Percentiles rank a stretch among this genome's conserved stretches.
Evolutionary conservation across 2,797 vertebrate species (phyloP).

Genomic region (Rhinichthys osculus): DNA sequence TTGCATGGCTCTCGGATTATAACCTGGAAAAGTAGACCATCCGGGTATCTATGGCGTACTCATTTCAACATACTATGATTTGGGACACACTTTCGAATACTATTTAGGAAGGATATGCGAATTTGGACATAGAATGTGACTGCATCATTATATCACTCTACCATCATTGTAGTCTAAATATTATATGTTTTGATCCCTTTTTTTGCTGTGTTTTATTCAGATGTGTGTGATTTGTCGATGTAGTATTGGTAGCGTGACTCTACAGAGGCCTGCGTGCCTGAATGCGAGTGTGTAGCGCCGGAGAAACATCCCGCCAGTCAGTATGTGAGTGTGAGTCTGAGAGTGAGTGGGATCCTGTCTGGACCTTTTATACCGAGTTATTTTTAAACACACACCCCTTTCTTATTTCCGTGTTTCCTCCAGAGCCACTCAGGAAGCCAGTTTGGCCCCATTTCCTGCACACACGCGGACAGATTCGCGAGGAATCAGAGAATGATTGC

Average conservation of each 20-base stretch:
- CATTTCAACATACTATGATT: not conserved
- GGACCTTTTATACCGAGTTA: conserved; percentile 93
- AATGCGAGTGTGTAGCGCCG: conserved; percentile 1
- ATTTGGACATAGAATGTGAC: not conserved
- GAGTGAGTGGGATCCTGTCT: conserved; percentile 82
- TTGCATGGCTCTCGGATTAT: not conserved
- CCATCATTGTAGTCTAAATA: not conserved
- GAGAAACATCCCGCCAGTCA: conserved; percentile 58
- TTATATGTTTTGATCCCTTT: not conserved
- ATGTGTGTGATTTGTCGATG: not conserved
- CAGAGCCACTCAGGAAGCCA: conserved; percentile 92
- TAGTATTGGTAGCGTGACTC: conserved; percentile 4
- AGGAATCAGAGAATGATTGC: conserved; percentile 91
- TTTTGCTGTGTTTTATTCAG: not conserved
- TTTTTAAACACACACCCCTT: conserved; percentile 94
- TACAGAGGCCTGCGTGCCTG: conserved; percentile 8
- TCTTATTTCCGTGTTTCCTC: conserved; percentile 93
- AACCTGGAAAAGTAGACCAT: not conserved
- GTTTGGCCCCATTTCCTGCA: conserved; percentile 93
- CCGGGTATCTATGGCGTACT: too few relatives aligned
- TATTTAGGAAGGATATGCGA: not conserved
- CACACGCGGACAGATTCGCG: conserved; percentile 86
- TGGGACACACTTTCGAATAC: not conserved
- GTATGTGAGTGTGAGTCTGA: conserved; percentile 76
- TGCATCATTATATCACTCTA: not conserved